Evolutionary conservation across 2,888 invertebrate species (phyloP), one percentile per base, ranked within the genome.

Genomic region (Bombylius discolor): DNA sequence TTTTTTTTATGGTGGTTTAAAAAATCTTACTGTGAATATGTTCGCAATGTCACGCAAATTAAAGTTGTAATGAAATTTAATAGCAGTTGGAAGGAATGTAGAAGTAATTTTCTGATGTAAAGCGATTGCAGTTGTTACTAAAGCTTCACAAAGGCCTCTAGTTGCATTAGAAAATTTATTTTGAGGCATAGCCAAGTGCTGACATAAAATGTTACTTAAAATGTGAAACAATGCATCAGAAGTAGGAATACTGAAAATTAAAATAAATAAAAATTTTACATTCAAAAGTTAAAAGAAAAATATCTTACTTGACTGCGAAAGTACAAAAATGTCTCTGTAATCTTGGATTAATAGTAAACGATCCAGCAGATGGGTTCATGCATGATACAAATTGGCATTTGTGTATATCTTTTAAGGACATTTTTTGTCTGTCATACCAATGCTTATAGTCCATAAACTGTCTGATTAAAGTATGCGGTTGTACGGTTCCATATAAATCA

Each of bases 281-380:
- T 5, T 55, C 8, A n/a, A 23, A 23, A 23, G 23, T 23, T 23
- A 23, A 23, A 23, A 23, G 23, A 23, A 23, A 23, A 23, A 46
- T 23, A 13, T 61, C 66, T 66, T 75, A 86, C 85, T 84, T 86
- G 50, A 90, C 84, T 47, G 90, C 88, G 71, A 91, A 91, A 0
- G 89, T 87, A 64, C 87, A 86, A 71, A 91, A 92, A 68, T 91
- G 91, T 57, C 91, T 75, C 69, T 95, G 94, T 13, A 97, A 77
- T 45, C 96, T 79, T 1, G 93, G 83, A 76, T 95, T 89, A 56
- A 96, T 94, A 23, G 91, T 92, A 70, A 96, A 96, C 55, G 91
- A 92, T 31, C 96, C 96, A 14, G 95, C 90, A 0, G 94, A 93
- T 0, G 96, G 96, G 74, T 96, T 96, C 96, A 97, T 96, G 70